These are phyloP conservation scores for Columba guinea DNA, from an alignment of 2,797 vertebrate genomes.

Conservation along the genomic window DNA sequence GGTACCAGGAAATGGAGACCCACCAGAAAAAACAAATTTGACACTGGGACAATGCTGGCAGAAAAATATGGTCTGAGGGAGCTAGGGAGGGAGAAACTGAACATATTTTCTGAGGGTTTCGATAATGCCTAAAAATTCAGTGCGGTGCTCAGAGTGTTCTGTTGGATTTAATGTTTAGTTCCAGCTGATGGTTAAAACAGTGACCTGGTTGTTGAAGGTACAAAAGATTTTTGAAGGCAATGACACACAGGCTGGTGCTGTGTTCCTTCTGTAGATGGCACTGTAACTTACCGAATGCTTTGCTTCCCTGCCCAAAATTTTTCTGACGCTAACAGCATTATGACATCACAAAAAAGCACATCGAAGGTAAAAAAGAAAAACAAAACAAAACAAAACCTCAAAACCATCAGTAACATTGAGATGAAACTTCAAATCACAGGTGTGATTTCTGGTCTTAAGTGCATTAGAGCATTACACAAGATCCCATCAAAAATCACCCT, in stretches of 20 bases:
- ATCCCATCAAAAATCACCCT: background rate
- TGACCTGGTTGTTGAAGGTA: background rate
- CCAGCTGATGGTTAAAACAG: background rate
- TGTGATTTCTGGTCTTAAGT: background rate
- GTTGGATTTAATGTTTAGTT: background rate
- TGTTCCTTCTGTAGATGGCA: constrained; percentile 43
- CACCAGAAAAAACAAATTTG: background rate
- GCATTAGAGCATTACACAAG: background rate
- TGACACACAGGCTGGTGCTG: background rate
- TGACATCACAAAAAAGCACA: background rate
- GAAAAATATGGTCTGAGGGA: background rate
- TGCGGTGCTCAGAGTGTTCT: background rate
- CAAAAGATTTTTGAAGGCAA: background rate
- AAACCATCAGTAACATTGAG: background rate
- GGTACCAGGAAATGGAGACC: background rate
- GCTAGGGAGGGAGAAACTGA: background rate
- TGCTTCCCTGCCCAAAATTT: background rate
- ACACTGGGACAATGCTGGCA: background rate
- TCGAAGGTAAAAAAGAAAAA: background rate
- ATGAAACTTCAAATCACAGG: background rate
- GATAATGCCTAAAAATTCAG: background rate
- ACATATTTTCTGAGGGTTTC: background rate
- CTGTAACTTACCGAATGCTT: constrained; percentile 31
- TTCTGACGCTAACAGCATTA: background rate
- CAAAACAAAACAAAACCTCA: background rate